Conservation (phyloP, 2,888 invertebrate genomes). For the Leistus spinibarbis region DNA sequence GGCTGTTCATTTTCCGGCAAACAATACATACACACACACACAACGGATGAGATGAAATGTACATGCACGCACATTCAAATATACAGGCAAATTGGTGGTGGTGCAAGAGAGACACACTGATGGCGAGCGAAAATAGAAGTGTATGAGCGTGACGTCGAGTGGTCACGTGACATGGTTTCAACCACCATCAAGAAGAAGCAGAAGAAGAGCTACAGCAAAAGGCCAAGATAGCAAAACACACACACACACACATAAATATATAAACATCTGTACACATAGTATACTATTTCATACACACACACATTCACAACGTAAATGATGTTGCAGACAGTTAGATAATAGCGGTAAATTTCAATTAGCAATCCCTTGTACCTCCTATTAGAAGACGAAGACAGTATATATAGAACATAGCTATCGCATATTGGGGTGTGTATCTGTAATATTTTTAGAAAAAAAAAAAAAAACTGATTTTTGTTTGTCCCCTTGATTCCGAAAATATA, state of each 20-base stretch:
- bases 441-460: no score
- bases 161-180: conserved; percentile 9
- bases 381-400: not conserved
- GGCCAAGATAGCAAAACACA: not conserved
- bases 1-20: conserved; percentile 19
- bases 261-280: not conserved
- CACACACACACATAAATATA: not conserved
- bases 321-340: conserved; percentile 6
- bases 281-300: not conserved
- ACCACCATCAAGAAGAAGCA: not conserved
- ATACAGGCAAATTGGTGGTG: not conserved
- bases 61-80: not conserved
- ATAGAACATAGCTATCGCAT: no score
- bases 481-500: no score
- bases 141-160: conserved; percentile 1
- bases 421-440: no score
- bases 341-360: conserved; percentile 10
- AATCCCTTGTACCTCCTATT: not conserved
- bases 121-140: not conserved
- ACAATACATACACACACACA: not conserved
- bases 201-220: not conserved
- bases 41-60: not conserved
- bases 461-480: no score
- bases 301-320: not conserved
- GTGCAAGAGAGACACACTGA: not conserved